Evolutionary conservation across 2,888 invertebrate species (phyloP), one percentile per base, ranked within the genome.

Genomic region (Xestoiulus laeticollis): DNA sequence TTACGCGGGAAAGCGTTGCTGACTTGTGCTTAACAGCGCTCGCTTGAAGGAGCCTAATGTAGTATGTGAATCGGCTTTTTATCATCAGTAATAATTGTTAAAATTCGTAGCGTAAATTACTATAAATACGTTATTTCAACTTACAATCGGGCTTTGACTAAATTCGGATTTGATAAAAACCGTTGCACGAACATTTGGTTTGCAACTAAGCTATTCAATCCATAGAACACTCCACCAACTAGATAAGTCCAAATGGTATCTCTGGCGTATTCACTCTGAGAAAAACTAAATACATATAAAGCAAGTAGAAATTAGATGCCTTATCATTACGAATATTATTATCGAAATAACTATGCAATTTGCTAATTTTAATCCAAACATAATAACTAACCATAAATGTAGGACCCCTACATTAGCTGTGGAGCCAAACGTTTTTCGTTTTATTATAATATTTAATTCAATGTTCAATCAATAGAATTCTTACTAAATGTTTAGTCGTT

Each of bases 401-500:
- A 38, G 4, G 4, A 5, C 33, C 33, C 33, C 33, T 38, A 6
- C n/a, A n/a, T n/a, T n/a, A n/a, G n/a, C n/a, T n/a, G n/a, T n/a
- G n/a, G n/a, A n/a, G n/a, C n/a, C n/a, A n/a, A n/a, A n/a, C n/a
- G n/a, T n/a, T n/a, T n/a, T n/a, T n/a, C n/a, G n/a, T n/a, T n/a
- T n/a, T n/a, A n/a, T n/a, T n/a, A n/a, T n/a, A n/a, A n/a, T n/a
- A n/a, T n/a, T n/a, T n/a, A n/a, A n/a, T n/a, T n/a, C n/a, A n/a
- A n/a, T n/a, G n/a, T n/a, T n/a, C n/a, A n/a, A n/a, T 26, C 14
- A 14, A 82, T 19, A 16, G 0, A n/a, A 32, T 68, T 78, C 87
- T 87, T 87, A 87, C 87, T 84, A 87, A 30, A 92, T 91, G 19
- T 91, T 89, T 1, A 92, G 90, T 87, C 91, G 89, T 10, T 89